Evolutionary conservation across 1,140 invertebrate genomes (phyloP).

Genomic region (Asobara japonica): DNA sequence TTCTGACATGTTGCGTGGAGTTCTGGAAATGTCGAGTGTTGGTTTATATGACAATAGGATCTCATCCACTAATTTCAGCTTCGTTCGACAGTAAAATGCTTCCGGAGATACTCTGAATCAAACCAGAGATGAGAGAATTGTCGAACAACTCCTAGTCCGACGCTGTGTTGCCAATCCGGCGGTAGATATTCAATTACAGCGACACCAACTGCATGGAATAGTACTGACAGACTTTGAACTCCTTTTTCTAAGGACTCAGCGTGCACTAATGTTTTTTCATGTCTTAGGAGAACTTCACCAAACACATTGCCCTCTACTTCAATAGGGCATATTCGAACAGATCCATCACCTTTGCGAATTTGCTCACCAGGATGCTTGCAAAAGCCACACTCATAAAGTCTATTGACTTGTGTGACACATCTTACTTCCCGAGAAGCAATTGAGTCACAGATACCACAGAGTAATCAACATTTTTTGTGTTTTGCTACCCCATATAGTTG

Average conservation of each 20-base stretch:
- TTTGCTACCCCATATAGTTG: background rate
- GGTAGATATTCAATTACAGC: background rate
- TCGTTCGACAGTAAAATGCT: constrained; percentile 22
- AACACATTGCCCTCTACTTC: background rate
- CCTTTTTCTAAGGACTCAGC: background rate
- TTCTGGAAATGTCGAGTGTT: constrained; percentile 23
- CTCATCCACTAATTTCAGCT: constrained; percentile 8
- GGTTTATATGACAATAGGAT: constrained; percentile 23
- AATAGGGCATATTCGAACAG: background rate
- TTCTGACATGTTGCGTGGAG: too few relatives aligned
- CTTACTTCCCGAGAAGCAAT: background rate
- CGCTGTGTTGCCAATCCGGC: background rate
- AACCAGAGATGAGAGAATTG: constrained; percentile 40
- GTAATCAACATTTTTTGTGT: background rate
- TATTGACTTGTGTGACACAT: background rate
- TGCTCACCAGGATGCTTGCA: background rate
- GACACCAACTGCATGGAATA: background rate
- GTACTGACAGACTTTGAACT: background rate
- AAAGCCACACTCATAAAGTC: background rate
- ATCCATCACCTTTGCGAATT: background rate
- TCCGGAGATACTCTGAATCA: constrained; percentile 27
- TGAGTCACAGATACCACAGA: constrained; percentile 24
- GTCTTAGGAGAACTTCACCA: background rate
- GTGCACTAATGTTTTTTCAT: background rate
- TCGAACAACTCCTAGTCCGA: background rate